phyloP scores from a whole-genome alignment of 2,888 invertebrate genomes.

The Heliconius hortense region DNA sequence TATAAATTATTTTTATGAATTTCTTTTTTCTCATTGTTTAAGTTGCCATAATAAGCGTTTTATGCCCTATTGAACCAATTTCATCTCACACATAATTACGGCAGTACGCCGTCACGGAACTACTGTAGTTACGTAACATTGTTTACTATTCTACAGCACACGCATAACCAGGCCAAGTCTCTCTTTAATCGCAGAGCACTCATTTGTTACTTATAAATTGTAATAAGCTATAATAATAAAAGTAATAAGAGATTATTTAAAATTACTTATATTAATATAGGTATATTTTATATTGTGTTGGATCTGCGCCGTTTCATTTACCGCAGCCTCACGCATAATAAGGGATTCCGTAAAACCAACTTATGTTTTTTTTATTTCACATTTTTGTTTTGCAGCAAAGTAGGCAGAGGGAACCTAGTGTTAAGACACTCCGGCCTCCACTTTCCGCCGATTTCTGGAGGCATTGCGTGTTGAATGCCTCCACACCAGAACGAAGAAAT shows the following conservation, averaged over 20 bases:
- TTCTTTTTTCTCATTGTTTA: background rate
- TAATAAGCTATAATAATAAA: background rate
- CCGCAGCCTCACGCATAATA: too few species aligned
- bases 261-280: too few species aligned
- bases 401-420: too few species aligned
- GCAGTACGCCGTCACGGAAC: conserved; percentile 21
- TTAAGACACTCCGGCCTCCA: too few species aligned
- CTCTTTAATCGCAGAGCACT: conserved; percentile 25
- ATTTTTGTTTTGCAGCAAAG: too few species aligned
- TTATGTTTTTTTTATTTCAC: too few species aligned
- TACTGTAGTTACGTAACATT: conserved; percentile 37
- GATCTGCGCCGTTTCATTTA: background rate
- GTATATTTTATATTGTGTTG: background rate
- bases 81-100: conserved; percentile 27
- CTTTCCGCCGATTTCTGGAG: too few species aligned
- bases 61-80: conserved; percentile 13
- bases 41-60: background rate
- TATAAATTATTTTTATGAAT: too few species aligned
- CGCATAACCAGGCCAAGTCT: conserved; percentile 40
- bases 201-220: conserved; percentile 24
- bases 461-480: too few species aligned
- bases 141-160: conserved; percentile 42
- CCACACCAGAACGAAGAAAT: too few species aligned
- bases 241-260: too few species aligned
- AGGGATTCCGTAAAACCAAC: too few species aligned